phyloP scores from a whole-genome alignment of 2,797 vertebrate genomes.

The Sebastes wilsoni region DNA sequence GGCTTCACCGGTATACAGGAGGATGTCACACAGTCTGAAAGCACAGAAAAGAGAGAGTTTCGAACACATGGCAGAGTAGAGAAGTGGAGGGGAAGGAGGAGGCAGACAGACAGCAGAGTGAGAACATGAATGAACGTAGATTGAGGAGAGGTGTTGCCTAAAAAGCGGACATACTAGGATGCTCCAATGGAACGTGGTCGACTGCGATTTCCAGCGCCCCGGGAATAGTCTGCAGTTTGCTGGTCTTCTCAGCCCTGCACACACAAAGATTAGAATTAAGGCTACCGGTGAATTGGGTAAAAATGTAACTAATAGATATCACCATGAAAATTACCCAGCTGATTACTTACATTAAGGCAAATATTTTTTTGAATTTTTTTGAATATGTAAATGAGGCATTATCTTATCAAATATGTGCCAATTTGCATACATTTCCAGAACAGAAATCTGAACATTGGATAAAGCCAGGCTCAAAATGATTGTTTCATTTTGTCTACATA shows the following conservation, averaged over 20 bases:
- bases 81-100: background rate
- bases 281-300: rapidly evolving
- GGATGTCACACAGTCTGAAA: conserved; percentile 92
- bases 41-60: background rate
- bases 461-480: too few relatives aligned
- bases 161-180: conserved; percentile 88
- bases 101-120: background rate
- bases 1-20: conserved; percentile 95
- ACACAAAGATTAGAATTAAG: background rate
- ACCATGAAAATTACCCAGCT: rapidly evolving
- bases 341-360: too few relatives aligned
- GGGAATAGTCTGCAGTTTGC: conserved; percentile 95
- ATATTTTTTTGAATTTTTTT: too few relatives aligned
- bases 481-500: too few relatives aligned
- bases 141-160: background rate
- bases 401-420: too few relatives aligned
- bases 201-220: conserved; percentile 91
- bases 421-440: too few relatives aligned
- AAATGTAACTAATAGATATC: too few relatives aligned
- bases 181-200: conserved; percentile 93
- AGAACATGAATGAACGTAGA: background rate
- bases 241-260: conserved; percentile 93
- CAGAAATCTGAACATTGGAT: too few relatives aligned
- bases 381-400: too few relatives aligned
- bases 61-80: background rate